phyloP scores from a whole-genome alignment of 1,140 invertebrate species.

The Heliconius melpomene region DNA sequence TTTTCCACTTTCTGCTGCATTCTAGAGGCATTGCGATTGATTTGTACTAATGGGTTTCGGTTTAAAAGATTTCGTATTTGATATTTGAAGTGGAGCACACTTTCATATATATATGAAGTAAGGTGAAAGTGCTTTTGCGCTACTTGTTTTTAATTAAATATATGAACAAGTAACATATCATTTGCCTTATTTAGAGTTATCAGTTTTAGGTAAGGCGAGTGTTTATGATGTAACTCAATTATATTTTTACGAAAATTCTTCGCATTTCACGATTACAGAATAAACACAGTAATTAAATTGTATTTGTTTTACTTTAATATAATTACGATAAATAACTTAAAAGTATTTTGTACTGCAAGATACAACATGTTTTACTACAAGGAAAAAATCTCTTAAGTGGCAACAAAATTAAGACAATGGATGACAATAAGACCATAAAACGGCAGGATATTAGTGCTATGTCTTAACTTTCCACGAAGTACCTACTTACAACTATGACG shows the following conservation, averaged over 20 bases:
- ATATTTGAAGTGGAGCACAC: neutral
- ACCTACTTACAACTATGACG: conserved; percentile 14
- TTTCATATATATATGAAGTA: neutral
- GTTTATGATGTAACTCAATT: neutral
- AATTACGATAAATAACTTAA: neutral
- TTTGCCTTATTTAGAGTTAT: neutral
- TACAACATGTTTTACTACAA: too few species aligned
- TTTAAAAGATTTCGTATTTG: neutral
- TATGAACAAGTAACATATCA: neutral
- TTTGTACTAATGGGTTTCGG: neutral
- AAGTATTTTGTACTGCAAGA: neutral
- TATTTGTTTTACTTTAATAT: neutral
- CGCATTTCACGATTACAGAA: neutral
- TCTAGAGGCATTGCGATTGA: too few species aligned
- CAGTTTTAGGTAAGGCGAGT: neutral
- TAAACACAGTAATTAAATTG: neutral
- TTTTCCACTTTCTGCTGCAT: too few species aligned
- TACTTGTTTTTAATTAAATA: neutral
- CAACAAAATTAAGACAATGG: neutral
- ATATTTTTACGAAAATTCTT: neutral
- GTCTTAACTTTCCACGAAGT: conserved; percentile 11
- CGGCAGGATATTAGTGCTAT: neutral
- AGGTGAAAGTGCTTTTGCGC: neutral
- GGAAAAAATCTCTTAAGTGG: neutral
- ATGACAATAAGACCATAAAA: neutral